Evolutionary conservation across 1,140 invertebrate species (phyloP).

Genomic region (Scaptomyza pallida): DNA sequence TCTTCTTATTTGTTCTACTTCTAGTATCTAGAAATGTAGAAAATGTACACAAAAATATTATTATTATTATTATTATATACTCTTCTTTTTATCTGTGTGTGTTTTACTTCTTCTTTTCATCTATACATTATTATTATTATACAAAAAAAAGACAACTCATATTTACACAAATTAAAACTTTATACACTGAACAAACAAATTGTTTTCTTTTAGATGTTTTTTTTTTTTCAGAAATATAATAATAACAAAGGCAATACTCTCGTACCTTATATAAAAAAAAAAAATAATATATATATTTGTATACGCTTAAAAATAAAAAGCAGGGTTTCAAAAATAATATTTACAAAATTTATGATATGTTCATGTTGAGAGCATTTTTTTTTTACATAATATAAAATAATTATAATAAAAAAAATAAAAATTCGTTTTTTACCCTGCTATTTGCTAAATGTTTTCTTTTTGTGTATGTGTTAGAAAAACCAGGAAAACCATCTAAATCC

Average conservation of each 20-base stretch:
- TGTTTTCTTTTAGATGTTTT: not conserved
- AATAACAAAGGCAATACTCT: not conserved
- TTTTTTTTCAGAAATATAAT: not conserved
- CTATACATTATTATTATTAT: not conserved
- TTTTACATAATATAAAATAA: no score
- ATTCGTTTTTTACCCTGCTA: not conserved
- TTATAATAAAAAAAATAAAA: not conserved
- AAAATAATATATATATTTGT: not conserved
- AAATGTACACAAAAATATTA: slow-evolving; percentile 29
- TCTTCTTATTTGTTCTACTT: slow-evolving; percentile 44
- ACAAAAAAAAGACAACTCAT: not conserved
- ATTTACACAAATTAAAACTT: not conserved
- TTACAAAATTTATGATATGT: no score
- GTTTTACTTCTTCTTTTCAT: slow-evolving; percentile 1
- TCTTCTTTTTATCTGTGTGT: not conserved
- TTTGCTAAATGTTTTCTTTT: no score
- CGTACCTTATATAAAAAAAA: not conserved
- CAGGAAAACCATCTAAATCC: no score
- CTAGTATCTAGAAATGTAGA: slow-evolving; percentile 71
- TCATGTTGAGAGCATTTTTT: no score
- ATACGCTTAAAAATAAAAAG: no score
- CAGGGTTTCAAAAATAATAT: not conserved
- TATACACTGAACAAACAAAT: not conserved
- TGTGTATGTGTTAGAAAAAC: no score
- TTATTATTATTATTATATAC: not conserved